These are phyloP conservation scores for Micronycteris hirsuta DNA, from an alignment of 2,113 vertebrate genomes.

Conservation along the genomic window DNA sequence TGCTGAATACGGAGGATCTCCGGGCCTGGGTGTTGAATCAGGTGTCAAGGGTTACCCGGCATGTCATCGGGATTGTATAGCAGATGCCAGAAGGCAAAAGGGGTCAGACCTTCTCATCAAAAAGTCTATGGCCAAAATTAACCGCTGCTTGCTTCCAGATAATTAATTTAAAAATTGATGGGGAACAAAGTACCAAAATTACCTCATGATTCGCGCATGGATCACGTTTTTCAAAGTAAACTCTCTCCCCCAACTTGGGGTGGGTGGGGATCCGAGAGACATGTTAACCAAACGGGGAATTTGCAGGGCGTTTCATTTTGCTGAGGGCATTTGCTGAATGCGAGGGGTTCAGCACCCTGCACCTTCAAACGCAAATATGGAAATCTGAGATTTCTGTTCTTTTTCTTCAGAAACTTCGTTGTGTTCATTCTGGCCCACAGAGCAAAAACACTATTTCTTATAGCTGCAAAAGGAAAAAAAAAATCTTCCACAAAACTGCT, in stretches of 20 bases:
- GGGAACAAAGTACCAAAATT: conserved; percentile 81
- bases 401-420: neutral
- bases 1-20: conserved; percentile 84
- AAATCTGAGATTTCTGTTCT: neutral
- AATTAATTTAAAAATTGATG: conserved; percentile 95
- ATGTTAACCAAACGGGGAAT: neutral
- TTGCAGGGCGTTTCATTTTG: neutral
- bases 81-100: conserved; percentile 83
- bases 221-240: conserved; percentile 65
- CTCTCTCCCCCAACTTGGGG: neutral
- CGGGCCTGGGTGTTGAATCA: conserved; percentile 83
- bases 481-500: conserved; percentile 44
- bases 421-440: neutral
- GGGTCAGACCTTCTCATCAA: conserved; percentile 92
- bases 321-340: too few relatives aligned
- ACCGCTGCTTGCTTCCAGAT: conserved; percentile 91
- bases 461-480: conserved; percentile 53
- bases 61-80: conserved; percentile 86
- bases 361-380: neutral
- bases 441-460: neutral
- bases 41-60: conserved; percentile 88
- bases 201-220: conserved; percentile 70
- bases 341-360: neutral
- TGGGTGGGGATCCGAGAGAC: fast-evolving
- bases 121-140: conserved; percentile 95